Conservation (phyloP, 2,797 vertebrate genomes). For the Myotis findleyi region DNA sequence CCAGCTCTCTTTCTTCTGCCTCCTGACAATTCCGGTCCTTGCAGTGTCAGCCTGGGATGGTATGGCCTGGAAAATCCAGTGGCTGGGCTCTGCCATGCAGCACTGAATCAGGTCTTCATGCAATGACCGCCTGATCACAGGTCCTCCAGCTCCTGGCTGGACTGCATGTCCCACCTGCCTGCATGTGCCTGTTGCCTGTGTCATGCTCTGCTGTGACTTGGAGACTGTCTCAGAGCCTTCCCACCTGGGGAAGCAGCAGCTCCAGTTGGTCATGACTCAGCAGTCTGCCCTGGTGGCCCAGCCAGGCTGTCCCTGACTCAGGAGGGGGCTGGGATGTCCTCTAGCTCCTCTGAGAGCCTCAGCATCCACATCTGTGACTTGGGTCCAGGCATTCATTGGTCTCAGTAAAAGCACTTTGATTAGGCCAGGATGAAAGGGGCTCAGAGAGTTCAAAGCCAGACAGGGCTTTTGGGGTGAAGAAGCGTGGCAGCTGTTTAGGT, state of each 20-base stretch:
- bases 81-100: not conserved
- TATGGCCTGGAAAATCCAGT: not conserved
- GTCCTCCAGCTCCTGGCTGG: not conserved
- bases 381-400: conserved; percentile 56
- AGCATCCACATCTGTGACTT: not conserved
- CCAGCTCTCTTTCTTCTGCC: not conserved
- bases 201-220: not conserved
- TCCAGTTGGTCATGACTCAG: conserved; percentile 43
- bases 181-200: not conserved
- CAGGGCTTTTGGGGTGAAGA: conserved; percentile 52
- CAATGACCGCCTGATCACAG: not conserved
- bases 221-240: not conserved
- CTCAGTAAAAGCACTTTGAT: conserved; percentile 72
- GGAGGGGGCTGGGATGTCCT: conserved; percentile 41
- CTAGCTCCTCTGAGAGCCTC: not conserved
- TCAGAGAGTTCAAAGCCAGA: conserved; percentile 67
- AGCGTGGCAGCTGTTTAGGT: not conserved
- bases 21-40: not conserved
- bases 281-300: not conserved
- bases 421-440: conserved; percentile 67
- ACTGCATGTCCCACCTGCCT: not conserved
- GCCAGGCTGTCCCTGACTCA: conserved; percentile 59
- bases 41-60: not conserved
- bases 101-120: not conserved
- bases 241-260: not conserved